Base-by-base conservation (phyloP, 2,113 vertebrate species). In the Cheilinus undulatus region DNA sequence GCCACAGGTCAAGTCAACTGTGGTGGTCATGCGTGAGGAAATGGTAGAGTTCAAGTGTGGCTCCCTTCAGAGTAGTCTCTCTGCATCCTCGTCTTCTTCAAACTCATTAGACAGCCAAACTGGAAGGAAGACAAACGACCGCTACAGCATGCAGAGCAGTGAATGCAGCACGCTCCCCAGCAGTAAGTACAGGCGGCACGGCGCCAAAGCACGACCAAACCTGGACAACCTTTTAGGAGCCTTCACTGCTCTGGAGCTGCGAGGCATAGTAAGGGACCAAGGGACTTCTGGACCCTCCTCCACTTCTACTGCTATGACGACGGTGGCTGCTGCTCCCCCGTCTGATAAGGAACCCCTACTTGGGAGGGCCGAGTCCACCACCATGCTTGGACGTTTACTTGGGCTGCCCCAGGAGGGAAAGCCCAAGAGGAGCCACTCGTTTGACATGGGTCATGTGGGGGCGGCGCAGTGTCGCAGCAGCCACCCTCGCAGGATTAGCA, bases 361-460 rank as follows among this genome's bases (percentile, higher is more conserved):
- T 52, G 97, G 97, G 69, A 93, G 95, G 24, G 91, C 91, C 0
- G 91, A 92, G 57, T 92, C 91, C 59, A 92, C 90, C 28, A 91
- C 88, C 59, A 89, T 92, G 78, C 88, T 95, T 0, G 95, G 93
- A 68, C 96, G 96, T 73, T 93, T 98, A 56, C 95, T 98, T 17
- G 95, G 92, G 57, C 88, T 97, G 82, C 96, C 97, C 57, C 92
- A 96, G 91, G 96, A 98, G 85, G 94, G 94, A 38, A 98, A 95
- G 88, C 94, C 97, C 82, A 97, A 95, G 84, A 94, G 97, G 89
- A 99, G 98, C 92, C 97, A 97, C 87, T 99, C 98, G 12, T 98
- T 99, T 59, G 98, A 99, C 91, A 97, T 98, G 95, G 97, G 97
- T 58, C 96, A 99, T 61, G 96, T 97, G 0, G 88, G 87, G 23